Evolutionary conservation across 2,888 invertebrate species (phyloP).

Genomic region (Caenorhabditis japonica): DNA sequence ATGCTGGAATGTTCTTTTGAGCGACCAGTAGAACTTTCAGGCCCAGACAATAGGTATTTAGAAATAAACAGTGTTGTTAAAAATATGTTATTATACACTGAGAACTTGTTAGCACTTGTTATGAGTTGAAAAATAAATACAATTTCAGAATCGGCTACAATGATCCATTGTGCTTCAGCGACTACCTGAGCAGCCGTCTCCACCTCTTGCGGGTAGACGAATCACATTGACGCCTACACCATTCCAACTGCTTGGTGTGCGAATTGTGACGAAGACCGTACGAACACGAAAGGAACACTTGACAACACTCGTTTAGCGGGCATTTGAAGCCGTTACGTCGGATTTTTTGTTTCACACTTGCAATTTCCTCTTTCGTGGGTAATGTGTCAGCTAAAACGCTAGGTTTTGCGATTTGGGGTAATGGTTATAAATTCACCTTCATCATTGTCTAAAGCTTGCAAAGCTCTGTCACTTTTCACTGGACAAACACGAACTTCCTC

Average conservation of each 20-base stretch:
- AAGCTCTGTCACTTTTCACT: constrained; percentile 5
- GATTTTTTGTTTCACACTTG: constrained; percentile 56
- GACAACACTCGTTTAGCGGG: constrained; percentile 66
- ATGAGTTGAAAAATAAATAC: too few species aligned
- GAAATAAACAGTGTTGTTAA: too few species aligned
- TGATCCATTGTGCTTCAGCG: too few species aligned
- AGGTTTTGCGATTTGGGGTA: background rate
- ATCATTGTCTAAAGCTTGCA: too few species aligned
- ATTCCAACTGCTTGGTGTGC: constrained; percentile 65
- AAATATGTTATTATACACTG: too few species aligned
- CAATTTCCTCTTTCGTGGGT: constrained; percentile 59
- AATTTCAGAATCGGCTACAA: too few species aligned
- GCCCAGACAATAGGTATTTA: too few species aligned
- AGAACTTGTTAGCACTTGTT: too few species aligned
- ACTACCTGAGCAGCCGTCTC: constrained; percentile 19
- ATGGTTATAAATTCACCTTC: background rate
- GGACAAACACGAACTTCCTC: constrained; percentile 45
- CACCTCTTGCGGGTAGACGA: constrained; percentile 6
- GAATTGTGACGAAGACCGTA: constrained; percentile 70
- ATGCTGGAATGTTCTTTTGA: too few species aligned
- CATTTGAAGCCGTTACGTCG: constrained; percentile 61
- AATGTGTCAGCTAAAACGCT: constrained; percentile 44
- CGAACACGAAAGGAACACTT: constrained; percentile 50
- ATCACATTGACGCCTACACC: constrained; percentile 70
- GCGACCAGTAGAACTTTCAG: too few species aligned